phyloP scores from a whole-genome alignment of 2,888 invertebrate genomes.

The Branchellion lobata region DNA sequence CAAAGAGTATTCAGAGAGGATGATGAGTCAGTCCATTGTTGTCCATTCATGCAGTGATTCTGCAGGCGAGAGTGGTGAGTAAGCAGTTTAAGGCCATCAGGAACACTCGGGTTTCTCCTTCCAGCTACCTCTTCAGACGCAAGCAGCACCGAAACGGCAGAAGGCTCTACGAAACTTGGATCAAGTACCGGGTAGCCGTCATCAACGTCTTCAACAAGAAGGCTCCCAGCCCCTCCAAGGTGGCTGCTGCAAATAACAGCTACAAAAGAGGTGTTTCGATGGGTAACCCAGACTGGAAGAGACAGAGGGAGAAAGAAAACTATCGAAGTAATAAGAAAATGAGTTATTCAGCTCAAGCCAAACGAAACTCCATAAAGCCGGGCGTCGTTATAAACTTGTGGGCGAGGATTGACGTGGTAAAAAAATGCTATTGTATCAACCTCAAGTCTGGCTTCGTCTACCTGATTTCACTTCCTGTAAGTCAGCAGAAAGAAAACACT shows the following conservation, averaged over 20 bases:
- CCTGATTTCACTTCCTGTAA: slow-evolving; percentile 5
- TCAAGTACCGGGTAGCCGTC: slow-evolving; percentile 9
- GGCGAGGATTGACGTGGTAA: slow-evolving; percentile 16
- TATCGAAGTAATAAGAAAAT: background rate
- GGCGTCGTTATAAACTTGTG: background rate
- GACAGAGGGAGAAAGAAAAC: background rate
- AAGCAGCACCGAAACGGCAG: background rate
- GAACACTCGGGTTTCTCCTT: background rate
- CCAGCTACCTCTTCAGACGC: too few relatives aligned
- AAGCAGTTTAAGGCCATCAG: background rate
- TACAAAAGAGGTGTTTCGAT: too few relatives aligned
- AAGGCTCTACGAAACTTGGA: slow-evolving; percentile 5
- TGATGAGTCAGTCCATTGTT: too few relatives aligned
- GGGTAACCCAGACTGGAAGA: background rate
- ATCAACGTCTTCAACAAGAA: slow-evolving; percentile 35
- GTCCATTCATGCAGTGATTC: too few relatives aligned
- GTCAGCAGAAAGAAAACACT: background rate
- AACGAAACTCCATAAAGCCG: background rate
- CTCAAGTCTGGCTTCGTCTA: slow-evolving; percentile 6
- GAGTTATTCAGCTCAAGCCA: background rate
- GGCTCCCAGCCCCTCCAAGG: too few relatives aligned
- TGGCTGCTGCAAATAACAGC: too few relatives aligned
- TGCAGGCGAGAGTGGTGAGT: background rate
- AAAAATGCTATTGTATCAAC: slow-evolving; percentile 19
- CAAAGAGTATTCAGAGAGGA: too few relatives aligned